phyloP scores from a whole-genome alignment of 2,113 vertebrate species.

The Myotis yumanensis region DNA sequence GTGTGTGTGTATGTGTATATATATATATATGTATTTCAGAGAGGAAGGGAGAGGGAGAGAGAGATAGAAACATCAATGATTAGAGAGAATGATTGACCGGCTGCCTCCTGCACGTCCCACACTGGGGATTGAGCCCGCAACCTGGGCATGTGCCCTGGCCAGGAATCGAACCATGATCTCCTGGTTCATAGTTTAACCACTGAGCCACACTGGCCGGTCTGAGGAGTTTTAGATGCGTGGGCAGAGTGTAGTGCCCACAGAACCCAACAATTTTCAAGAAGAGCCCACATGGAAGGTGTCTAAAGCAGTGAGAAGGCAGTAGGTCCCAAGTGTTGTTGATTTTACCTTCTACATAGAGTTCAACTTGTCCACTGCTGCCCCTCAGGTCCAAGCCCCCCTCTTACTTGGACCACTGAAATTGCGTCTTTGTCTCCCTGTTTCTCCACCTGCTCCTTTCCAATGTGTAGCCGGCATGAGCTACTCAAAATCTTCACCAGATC shows the following conservation, averaged over 20 bases:
- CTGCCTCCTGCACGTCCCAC: no score
- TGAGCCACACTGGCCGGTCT: no score
- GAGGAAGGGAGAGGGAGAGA: no score
- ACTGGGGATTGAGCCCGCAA: no score
- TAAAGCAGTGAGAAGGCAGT: not conserved
- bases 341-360: not conserved
- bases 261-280: not conserved
- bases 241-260: not conserved
- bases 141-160: no score
- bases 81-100: no score
- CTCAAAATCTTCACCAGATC: not conserved
- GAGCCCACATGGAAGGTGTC: not conserved
- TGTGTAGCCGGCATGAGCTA: not conserved
- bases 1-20: no score
- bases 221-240: not conserved
- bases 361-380: no score
- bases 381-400: not conserved
- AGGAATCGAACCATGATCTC: no score
- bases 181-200: no score
- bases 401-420: not conserved
- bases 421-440: not conserved
- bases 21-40: no score
- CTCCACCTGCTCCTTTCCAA: not conserved
- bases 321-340: not conserved
- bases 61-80: no score